Base-by-base conservation (phyloP, 2,888 invertebrate genomes). In the Diplazon laetatorius region DNA sequence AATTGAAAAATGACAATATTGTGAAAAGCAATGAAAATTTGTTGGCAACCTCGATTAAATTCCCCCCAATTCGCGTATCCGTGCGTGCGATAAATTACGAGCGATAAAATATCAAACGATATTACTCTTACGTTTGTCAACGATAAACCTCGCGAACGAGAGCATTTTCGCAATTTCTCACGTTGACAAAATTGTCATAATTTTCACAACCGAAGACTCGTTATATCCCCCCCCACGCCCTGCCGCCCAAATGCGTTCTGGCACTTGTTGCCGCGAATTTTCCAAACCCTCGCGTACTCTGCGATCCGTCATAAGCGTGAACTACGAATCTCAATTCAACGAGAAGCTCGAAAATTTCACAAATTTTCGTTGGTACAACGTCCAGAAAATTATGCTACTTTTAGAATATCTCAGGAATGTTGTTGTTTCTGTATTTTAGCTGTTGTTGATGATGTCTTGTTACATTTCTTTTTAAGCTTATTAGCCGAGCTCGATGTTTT, bases 211-310 rank as follows among this genome's bases (percentile, higher is more conserved):
- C n/a, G n/a, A n/a, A n/a, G n/a, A n/a, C n/a, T n/a, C n/a, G n/a
- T n/a, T n/a, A n/a, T 20, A 16, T 20, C 10, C 30, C 25, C n/a
- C 50, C n/a, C 12, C 25, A 25, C n/a, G 22, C 25, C n/a, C 30
- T n/a, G n/a, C 4, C 18, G 2, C 1, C 25, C 9, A 37, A 39
- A 39, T 35, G 8, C 37, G 35, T 6, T 30, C 30, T 52, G 42
- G 16, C 66, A 66, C 66, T 66, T 66, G 66, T 66, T 66, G 66
- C 66, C 16, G 39, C 52, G 25, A 25, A n/a, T 44, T 50, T 22
- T 65, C 63, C 20, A 18, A n/a, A 20, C 63, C 44, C 62, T 25
- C 30, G 44, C 39, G 60, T 63, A 12, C 46, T 20, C 18, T 35
- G 22, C 6, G 4, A 5, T 6, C 6, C 6, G 4, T 5, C 30